phyloP scores from a whole-genome alignment of 1,140 invertebrate species.

The Sycobia sp. region DNA sequence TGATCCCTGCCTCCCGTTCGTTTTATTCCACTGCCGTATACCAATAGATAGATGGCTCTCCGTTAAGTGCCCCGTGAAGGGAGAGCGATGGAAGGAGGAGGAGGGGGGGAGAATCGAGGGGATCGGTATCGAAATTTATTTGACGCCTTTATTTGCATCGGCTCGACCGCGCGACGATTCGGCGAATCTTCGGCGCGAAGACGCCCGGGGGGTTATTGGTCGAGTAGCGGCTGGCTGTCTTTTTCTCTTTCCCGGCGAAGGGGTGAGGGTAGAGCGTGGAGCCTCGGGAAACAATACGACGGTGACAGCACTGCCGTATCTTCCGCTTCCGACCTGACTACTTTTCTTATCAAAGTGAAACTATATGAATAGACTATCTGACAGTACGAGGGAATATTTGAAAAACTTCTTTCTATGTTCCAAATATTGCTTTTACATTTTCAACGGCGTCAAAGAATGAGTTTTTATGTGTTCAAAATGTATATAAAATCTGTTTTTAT shows the following conservation, averaged over 20 bases:
- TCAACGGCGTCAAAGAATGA: too few relatives aligned
- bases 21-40: neutral
- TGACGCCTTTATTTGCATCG: conserved; percentile 57
- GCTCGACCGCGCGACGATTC: conserved; percentile 43
- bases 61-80: too few relatives aligned
- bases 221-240: too few relatives aligned
- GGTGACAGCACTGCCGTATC: too few relatives aligned
- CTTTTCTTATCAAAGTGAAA: conserved; percentile 51
- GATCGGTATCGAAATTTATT: conserved; percentile 61
- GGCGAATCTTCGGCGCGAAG: conserved; percentile 42
- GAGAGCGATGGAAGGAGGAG: too few relatives aligned
- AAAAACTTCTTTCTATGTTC: too few relatives aligned
- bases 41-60: neutral
- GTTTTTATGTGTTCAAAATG: too few relatives aligned
- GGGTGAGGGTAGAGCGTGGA: neutral
- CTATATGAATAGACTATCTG: conserved; percentile 61
- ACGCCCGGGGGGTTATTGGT: conserved; percentile 2
- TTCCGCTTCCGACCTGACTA: conserved; percentile 49
- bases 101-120: conserved; percentile 28
- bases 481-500: too few relatives aligned
- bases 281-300: too few relatives aligned
- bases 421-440: too few relatives aligned
- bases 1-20: conserved; percentile 19
- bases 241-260: conserved; percentile 7
- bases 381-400: conserved; percentile 54